Percentiles rank a stretch among this genome's conserved stretches.
Conservation (phyloP, 2,888 invertebrate genomes). For the Alsophila aescularia region DNA sequence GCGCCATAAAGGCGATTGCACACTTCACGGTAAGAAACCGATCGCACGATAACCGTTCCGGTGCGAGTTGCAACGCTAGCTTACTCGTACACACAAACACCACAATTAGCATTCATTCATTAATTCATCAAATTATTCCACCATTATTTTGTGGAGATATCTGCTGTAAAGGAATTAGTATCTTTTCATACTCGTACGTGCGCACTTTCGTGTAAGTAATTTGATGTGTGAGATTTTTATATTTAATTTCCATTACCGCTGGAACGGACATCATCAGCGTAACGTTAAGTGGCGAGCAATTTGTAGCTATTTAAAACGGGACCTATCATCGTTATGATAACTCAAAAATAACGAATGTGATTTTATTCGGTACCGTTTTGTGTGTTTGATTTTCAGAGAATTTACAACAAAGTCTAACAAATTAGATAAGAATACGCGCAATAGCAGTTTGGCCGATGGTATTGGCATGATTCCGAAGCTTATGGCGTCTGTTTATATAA, state of each 20-base stretch:
- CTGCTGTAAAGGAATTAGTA: conserved; percentile 38
- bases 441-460: too few species aligned
- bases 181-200: conserved; percentile 31
- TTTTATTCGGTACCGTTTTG: neutral
- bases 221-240: conserved; percentile 39
- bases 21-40: conserved; percentile 39
- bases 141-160: conserved; percentile 39
- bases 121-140: conserved; percentile 42
- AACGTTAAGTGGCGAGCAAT: conserved; percentile 34
- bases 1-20: conserved; percentile 39
- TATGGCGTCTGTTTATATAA: too few species aligned
- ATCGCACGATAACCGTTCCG: conserved; percentile 42
- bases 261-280: conserved; percentile 22
- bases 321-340: conserved; percentile 29
- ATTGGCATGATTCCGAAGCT: too few species aligned
- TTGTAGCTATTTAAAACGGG: conserved; percentile 31
- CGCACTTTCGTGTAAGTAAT: conserved; percentile 34
- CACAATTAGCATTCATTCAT: conserved; percentile 44
- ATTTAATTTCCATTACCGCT: conserved; percentile 37
- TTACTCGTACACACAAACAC: conserved; percentile 39
- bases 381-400: neutral
- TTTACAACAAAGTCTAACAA: neutral
- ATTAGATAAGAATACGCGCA: too few species aligned
- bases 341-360: conserved; percentile 22
- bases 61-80: conserved; percentile 35